phyloP scores from a whole-genome alignment of 1,140 invertebrate species.

The Potamilus streckersoni region DNA sequence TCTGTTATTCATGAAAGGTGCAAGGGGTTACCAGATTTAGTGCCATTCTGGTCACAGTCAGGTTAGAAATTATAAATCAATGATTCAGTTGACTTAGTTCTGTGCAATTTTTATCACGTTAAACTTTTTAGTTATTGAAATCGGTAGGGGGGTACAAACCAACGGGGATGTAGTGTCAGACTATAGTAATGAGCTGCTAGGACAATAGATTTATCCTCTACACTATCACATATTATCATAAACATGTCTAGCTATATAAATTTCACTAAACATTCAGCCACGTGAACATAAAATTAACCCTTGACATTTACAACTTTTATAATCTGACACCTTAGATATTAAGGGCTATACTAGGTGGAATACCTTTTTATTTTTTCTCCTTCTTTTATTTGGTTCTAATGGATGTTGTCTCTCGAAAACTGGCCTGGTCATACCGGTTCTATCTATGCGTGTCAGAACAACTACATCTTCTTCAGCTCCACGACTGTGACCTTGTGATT shows the following conservation, averaged over 20 bases:
- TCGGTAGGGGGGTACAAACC: too few relatives aligned
- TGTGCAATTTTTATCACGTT: too few relatives aligned
- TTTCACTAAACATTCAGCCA: slow-evolving; percentile 19
- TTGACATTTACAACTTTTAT: background rate
- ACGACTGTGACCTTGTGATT: slow-evolving; percentile 7
- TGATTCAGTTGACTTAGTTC: too few relatives aligned
- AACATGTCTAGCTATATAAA: background rate
- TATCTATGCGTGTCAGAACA: slow-evolving; percentile 79
- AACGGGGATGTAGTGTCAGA: too few relatives aligned
- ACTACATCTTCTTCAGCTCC: slow-evolving; percentile 71
- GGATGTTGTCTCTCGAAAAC: slow-evolving; percentile 41
- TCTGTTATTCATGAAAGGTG: too few relatives aligned
- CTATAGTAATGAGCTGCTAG: background rate
- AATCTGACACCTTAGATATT: background rate
- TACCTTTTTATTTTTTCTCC: slow-evolving; percentile 69
- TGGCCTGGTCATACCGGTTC: slow-evolving; percentile 71
- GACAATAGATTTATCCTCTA: background rate
- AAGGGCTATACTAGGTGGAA: slow-evolving; percentile 12
- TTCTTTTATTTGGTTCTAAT: slow-evolving; percentile 33
- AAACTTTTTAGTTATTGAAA: too few relatives aligned
- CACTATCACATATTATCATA: slow-evolving; percentile 1
- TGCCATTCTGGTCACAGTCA: too few relatives aligned
- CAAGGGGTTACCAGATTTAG: too few relatives aligned
- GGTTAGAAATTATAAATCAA: too few relatives aligned
- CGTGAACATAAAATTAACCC: background rate